phyloP scores from a whole-genome alignment of 1,140 invertebrate genomes.

The Leptonema lineaticorne region DNA sequence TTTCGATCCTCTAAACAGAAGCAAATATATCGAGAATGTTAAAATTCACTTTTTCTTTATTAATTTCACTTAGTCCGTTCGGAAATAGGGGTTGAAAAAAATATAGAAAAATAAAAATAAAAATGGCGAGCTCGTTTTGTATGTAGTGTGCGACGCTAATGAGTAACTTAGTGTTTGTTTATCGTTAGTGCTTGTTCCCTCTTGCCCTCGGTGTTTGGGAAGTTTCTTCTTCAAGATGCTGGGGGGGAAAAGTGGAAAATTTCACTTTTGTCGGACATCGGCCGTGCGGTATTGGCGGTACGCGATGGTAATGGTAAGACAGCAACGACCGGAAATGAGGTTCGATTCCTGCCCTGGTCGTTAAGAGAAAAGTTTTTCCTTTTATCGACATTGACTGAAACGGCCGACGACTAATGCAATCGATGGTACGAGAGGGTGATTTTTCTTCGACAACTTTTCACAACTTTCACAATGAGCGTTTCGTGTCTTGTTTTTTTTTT shows the following conservation, averaged over 20 bases:
- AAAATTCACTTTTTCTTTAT: too few species aligned
- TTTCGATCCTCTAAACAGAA: too few species aligned
- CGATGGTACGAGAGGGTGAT: not conserved
- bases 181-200: not conserved
- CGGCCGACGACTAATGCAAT: slow-evolving; percentile 15
- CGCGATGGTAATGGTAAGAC: not conserved
- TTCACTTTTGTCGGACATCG: not conserved
- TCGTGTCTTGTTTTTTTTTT: too few species aligned
- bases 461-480: too few species aligned
- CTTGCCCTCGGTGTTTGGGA: too few species aligned
- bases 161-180: not conserved
- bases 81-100: too few species aligned
- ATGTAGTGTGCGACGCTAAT: not conserved
- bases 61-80: too few species aligned
- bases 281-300: not conserved
- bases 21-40: too few species aligned
- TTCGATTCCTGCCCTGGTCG: slow-evolving; percentile 23
- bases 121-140: not conserved
- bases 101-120: too few species aligned
- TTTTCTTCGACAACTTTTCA: too few species aligned
- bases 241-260: not conserved
- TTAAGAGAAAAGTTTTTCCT: slow-evolving; percentile 27
- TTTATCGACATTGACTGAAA: slow-evolving; percentile 15
- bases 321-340: slow-evolving; percentile 27
- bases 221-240: not conserved